Conservation (phyloP, 2,113 vertebrate species). For the Nothobranchius furzeri region DNA sequence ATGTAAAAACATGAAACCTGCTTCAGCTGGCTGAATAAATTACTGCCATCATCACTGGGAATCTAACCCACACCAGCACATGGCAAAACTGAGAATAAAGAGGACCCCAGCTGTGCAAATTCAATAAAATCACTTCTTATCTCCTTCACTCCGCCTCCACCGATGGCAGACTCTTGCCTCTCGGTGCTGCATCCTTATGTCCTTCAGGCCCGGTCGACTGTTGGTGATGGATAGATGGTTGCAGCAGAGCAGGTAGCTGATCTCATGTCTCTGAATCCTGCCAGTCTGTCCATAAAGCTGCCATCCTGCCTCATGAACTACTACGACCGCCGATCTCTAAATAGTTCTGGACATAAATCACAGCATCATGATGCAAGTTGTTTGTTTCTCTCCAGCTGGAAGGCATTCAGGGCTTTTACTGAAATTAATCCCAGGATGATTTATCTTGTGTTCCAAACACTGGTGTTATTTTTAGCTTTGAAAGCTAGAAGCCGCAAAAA, state of each 20-base stretch:
- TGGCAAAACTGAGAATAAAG: too few species aligned
- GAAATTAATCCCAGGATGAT: constrained; percentile 28
- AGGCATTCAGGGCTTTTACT: constrained; percentile 38
- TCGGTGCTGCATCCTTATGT: constrained; percentile 7
- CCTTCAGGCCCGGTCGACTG: constrained; percentile 18
- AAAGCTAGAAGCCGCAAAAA: not conserved
- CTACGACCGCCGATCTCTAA: constrained; percentile 30
- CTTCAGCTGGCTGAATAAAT: too few species aligned
- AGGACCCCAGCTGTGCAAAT: too few species aligned
- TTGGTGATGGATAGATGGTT: constrained; percentile 21
- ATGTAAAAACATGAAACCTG: too few species aligned
- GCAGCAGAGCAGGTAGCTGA: constrained; percentile 14
- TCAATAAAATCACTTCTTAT: too few species aligned
- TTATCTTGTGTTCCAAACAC: constrained; percentile 17
- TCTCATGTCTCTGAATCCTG: not conserved
- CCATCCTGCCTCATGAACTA: constrained; percentile 25
- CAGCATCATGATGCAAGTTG: constrained; percentile 25
- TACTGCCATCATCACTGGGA: too few species aligned
- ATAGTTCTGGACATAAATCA: constrained; percentile 47
- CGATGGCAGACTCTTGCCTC: constrained; percentile 42
- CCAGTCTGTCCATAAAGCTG: constrained; percentile 28
- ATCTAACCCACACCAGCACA: too few species aligned
- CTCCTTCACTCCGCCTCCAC: too few species aligned
- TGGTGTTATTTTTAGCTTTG: constrained; percentile 36
- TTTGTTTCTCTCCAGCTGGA: constrained; percentile 16